Evolutionary conservation across 2,888 invertebrate species (phyloP), one percentile per base, ranked within the genome.

Genomic region (Melikaiella ostensackeni): DNA sequence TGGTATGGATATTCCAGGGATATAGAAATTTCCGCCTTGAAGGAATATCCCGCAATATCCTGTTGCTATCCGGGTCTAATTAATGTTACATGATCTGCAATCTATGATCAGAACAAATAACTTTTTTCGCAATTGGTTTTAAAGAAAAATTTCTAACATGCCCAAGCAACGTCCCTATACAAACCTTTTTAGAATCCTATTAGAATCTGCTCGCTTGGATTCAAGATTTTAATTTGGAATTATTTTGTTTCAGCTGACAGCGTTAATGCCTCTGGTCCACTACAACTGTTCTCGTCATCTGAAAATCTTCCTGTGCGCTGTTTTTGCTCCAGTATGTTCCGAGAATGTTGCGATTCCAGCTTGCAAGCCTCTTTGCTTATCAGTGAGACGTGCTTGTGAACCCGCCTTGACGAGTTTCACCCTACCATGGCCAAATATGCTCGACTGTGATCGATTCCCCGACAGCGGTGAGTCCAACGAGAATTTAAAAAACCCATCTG

Each of bases 321-420:
- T 98, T 75, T 97, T 97, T 91, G 96, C 97, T 13, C 98, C 98
- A 55, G 95, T 98, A 91, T 98, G 98, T 92, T 97, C 97, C 42
- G 96, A 96, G 88, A 95, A 97, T 91, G 96, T 97, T 82, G 95
- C 96, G 35, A 96, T 98, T 80, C 96, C 96, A 79, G 96, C 97
- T 13, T 98, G 98, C 92, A 94, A 96, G 80, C 95, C 96, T 33
- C 95, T 98, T 83, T 98, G 98, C 92, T 95, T 96, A 88, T 94
- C 95, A 85, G 96, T 96, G 8, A 93, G 93, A 82, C 92, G 92
- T 4, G 96, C 96, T 88, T 97, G 97, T 91, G 92, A 93, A 82
- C 94, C 95, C 0, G 94, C 95, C 35, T 92, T 97, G 79, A 92
- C 92, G 79, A 92, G 93, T 63, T 93, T 95, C 81, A 93, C 93